phyloP scores from a whole-genome alignment of 2,888 invertebrate genomes.

The Platerodrilus igneus region DNA sequence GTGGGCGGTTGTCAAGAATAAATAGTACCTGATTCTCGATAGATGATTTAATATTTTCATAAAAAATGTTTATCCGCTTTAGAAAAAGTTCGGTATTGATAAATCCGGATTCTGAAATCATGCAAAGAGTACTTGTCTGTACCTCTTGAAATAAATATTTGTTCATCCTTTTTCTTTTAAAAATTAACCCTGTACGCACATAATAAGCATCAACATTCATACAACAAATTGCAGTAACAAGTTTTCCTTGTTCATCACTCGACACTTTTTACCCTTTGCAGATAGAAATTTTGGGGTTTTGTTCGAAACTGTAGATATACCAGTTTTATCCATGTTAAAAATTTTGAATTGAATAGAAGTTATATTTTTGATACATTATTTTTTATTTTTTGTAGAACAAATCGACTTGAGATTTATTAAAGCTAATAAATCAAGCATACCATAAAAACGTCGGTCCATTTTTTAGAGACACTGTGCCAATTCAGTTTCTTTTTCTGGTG shows the following conservation, averaged over 20 bases:
- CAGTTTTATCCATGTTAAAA: conserved; percentile 6
- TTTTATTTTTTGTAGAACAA: conserved; percentile 1
- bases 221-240: too few species aligned
- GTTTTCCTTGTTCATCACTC: too few species aligned
- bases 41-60: background rate
- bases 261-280: background rate
- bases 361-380: background rate
- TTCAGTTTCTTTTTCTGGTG: too few species aligned
- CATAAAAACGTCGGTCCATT: too few species aligned
- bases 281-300: conserved; percentile 8
- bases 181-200: too few species aligned
- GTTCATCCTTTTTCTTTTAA: too few species aligned
- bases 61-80: background rate
- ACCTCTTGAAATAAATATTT: too few species aligned
- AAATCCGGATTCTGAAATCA: background rate
- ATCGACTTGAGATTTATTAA: conserved; percentile 3
- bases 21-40: background rate
- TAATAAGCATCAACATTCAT: too few species aligned
- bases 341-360: background rate
- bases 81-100: background rate
- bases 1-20: background rate
- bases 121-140: background rate
- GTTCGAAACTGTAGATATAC: conserved; percentile 1
- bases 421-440: too few species aligned
- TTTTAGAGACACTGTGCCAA: too few species aligned